A percentile compares a stretch with the other conserved stretches of the same genome.
These are phyloP conservation scores for Aythya baeri DNA, from an alignment of 2,113 vertebrate genomes.

Conservation along the genomic window DNA sequence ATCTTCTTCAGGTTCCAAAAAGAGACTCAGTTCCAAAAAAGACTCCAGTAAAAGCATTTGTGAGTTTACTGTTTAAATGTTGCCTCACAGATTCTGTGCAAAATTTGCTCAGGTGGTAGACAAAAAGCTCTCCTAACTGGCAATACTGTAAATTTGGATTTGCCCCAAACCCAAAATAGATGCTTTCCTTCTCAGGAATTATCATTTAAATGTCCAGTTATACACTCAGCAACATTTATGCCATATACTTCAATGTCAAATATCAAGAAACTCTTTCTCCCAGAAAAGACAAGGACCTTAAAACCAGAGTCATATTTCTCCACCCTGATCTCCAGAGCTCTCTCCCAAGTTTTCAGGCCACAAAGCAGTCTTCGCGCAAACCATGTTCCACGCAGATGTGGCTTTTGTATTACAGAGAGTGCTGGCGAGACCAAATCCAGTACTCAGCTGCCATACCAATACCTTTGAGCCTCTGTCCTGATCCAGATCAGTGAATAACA, in stretches of 20 bases:
- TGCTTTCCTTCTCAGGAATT: background rate
- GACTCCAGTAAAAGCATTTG: background rate
- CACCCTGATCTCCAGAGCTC: background rate
- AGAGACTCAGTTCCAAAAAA: background rate
- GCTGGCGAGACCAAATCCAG: accelerated
- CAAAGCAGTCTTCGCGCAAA: background rate
- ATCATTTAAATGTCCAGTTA: background rate
- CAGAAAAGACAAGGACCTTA: background rate
- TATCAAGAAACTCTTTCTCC: background rate
- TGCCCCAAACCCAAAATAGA: background rate
- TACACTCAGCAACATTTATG: background rate
- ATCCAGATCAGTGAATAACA: background rate
- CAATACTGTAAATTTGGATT: background rate
- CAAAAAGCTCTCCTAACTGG: background rate
- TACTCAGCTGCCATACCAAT: background rate
- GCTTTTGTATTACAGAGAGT: background rate
- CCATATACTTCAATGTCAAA: background rate
- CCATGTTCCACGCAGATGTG: background rate
- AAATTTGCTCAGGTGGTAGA: background rate
- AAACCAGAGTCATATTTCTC: background rate
- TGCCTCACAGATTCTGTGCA: background rate
- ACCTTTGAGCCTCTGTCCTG: background rate
- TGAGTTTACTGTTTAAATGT: background rate
- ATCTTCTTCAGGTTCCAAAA: background rate
- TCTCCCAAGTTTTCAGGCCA: background rate